Base-by-base conservation (phyloP, 2,888 invertebrate genomes). In the Plebejus anna region DNA sequence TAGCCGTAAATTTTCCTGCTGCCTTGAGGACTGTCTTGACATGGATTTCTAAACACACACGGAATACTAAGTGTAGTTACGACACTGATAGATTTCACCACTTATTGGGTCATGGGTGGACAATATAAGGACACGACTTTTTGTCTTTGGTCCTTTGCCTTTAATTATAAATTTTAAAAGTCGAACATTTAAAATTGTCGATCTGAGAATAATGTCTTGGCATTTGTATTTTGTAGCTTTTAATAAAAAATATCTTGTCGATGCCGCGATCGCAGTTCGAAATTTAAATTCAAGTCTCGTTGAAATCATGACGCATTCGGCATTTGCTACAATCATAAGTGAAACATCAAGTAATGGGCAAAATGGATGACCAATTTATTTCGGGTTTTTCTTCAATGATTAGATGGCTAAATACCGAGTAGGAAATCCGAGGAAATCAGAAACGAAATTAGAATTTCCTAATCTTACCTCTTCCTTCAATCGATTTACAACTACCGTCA, bases 101-200 rank as follows among this genome's bases (percentile, higher is more conserved):
- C 84, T 86, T 92, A 92, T 90, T 92, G 91, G 92, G 92, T 92
- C 92, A 92, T 88, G 92, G 92, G 84, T 89, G 89, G 89, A 88
- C 89, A 82, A 76, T 79, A 78, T 70, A 78, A 81, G 79, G 80
- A 80, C 77, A 80, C 22, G 66, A 66, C 32, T 66, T 32, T 66
- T 66, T 66, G 36, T 36, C 66, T 66, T 66, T 16, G 13, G 36
- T 66, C 66, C 36, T 66, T 36, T 66, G 66, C 66, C 6, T 32
- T 66, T 66, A n/a, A 22, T 59, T 22, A 22, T 59, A 22, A 59
- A 59, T 59, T 22, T 55, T 9, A 59, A 59, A 59, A 59, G 7
- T 9, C 3, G 7, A 59, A 59, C 5, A 22, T 9, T 59, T 9
- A 0, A 59, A 22, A 59, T 59, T 59, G 2, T 2, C 59, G 4